Conservation (phyloP, 1,140 invertebrate genomes). For the Anoplolepis gracilipes region DNA sequence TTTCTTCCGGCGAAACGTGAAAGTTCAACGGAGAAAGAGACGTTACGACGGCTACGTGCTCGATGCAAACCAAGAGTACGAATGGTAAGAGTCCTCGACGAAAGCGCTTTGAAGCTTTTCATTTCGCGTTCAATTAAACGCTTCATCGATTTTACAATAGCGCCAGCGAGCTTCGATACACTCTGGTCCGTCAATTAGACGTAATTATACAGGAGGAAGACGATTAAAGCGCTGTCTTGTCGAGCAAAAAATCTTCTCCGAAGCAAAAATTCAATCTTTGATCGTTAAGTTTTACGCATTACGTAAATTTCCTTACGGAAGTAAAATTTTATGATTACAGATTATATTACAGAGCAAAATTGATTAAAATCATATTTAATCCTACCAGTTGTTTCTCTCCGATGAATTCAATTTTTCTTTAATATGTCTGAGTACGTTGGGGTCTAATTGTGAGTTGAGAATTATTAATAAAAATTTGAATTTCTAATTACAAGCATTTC, state of each 20-base stretch:
- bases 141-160: not conserved
- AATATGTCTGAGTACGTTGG: too few species aligned
- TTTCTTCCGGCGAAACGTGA: conserved; percentile 10
- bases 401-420: not conserved
- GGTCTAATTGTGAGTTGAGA: too few species aligned
- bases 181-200: conserved; percentile 19
- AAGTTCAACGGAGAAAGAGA: conserved; percentile 3
- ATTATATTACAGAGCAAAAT: not conserved
- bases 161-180: not conserved
- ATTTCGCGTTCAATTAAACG: conserved; percentile 32
- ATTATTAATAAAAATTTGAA: not conserved
- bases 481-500: not conserved
- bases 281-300: not conserved
- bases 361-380: not conserved
- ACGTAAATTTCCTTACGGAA: not conserved
- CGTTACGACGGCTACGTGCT: not conserved
- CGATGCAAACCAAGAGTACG: conserved; percentile 12
- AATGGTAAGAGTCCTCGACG: conserved; percentile 11
- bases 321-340: not conserved
- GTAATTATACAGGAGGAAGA: conserved; percentile 1
- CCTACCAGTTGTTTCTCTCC: not conserved
- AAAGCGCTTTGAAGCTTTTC: conserved; percentile 7
- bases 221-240: not conserved
- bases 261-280: not conserved
- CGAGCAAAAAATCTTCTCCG: not conserved